A percentile compares a stretch with the other conserved stretches of the same genome.
phyloP scores from a whole-genome alignment of 2,113 vertebrate genomes.

The Passer montanus region DNA sequence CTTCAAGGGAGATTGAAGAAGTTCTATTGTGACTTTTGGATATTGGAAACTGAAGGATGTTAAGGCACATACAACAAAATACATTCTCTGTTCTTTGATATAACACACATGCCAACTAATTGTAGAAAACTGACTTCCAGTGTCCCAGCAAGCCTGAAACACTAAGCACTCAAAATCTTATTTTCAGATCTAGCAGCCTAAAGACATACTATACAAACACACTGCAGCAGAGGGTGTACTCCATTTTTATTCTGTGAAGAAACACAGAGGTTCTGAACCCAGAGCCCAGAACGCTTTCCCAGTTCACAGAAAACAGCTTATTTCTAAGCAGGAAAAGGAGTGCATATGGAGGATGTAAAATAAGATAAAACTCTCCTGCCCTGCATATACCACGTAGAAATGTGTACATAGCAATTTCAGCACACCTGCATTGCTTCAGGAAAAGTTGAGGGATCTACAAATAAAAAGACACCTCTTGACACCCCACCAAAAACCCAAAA shows the following conservation, averaged over 20 bases:
- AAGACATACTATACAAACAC: background rate
- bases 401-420: background rate
- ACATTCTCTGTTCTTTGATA: background rate
- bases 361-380: background rate
- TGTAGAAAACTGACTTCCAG: background rate
- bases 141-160: background rate
- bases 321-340: background rate
- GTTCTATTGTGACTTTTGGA: background rate
- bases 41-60: background rate
- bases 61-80: background rate
- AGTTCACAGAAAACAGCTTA: background rate
- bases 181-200: background rate
- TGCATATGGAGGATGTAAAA: background rate
- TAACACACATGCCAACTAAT: background rate
- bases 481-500: accelerated
- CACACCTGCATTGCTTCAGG: background rate
- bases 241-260: background rate
- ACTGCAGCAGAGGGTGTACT: background rate
- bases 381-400: background rate
- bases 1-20: background rate
- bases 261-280: background rate
- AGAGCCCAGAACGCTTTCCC: background rate
- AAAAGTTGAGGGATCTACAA: background rate
- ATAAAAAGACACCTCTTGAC: background rate
- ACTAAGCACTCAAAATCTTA: background rate